phyloP scores from a whole-genome alignment of 2,888 invertebrate genomes.

The Fragum fragum region DNA sequence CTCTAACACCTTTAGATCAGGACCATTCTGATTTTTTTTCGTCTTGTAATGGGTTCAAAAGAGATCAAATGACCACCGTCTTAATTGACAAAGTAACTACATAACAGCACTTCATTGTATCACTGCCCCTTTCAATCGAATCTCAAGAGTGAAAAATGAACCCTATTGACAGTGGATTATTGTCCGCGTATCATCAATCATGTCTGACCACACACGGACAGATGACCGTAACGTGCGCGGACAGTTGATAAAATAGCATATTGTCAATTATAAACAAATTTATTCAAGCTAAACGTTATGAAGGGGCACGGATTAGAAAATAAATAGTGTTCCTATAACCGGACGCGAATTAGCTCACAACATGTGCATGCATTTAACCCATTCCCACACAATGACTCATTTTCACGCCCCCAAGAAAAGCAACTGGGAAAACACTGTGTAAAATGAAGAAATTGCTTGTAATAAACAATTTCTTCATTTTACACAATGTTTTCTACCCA shows the following conservation, averaged over 20 bases:
- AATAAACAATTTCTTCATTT: too few relatives aligned
- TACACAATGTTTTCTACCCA: too few relatives aligned
- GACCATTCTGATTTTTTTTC: too few relatives aligned
- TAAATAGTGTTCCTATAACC: too few relatives aligned
- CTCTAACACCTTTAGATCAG: background rate
- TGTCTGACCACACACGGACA: conserved; percentile 26
- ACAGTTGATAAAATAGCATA: conserved; percentile 22
- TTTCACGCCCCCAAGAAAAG: too few relatives aligned
- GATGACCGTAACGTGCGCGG: background rate
- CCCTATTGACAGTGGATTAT: background rate
- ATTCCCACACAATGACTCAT: too few relatives aligned
- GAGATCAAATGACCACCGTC: background rate
- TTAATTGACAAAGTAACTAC: background rate
- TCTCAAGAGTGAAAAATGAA: background rate
- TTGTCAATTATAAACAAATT: background rate
- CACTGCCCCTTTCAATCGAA: background rate
- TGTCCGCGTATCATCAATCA: conserved; percentile 4
- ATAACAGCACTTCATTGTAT: background rate
- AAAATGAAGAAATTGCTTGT: too few relatives aligned
- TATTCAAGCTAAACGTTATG: background rate
- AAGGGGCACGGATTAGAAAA: too few relatives aligned
- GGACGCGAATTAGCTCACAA: too few relatives aligned
- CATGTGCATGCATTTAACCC: too few relatives aligned
- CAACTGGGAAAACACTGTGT: too few relatives aligned
- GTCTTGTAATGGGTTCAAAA: too few relatives aligned